Base-by-base conservation (phyloP, 2,797 vertebrate species). In the Trematomus bernacchii region DNA sequence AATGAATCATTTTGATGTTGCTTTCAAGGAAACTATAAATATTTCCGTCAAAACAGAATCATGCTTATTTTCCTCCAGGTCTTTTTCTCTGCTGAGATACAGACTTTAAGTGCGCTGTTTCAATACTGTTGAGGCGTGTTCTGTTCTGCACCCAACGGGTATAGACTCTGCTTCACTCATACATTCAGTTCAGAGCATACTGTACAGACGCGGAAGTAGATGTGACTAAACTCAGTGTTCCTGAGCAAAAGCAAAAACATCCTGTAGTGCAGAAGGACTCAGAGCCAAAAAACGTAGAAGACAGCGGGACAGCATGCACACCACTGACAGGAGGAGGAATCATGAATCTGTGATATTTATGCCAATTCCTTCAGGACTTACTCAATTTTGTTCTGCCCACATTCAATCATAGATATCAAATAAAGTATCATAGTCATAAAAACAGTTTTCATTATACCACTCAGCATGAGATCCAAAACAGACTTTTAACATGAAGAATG, bases 181-280 rank as follows among this genome's bases (percentile, higher is more conserved):
- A 63, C 44, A 21, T 37, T 3, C 46, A 33, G 30, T 4, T 2
- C n/a, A 10, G 40, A 4, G 6, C 51, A 19, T 57, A 57, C 18
- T 57, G 43, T 8, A 21, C 65, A 57, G 33, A 71, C 12, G 11
- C 16, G 44, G 55, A 76, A 54, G 8, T 0, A 64, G 71, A 77
- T 73, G 59, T 73, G 59, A 78, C 51, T 65, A 46, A 57, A 71
- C 61, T 54, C 59, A 64, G 19, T 21, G 59, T 66, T 71, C 43
- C 62, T 33, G 48, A 57, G 60, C 42, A 76, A 76, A 85, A 75
- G 59, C 54, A 62, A 83, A 84, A 82, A 83, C 69, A 81, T 81
- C 77, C 77, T 67, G 55, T 19, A 40, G 60, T 67, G 55, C 19
- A 40, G 60, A 50, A 54, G 47, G 18, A 60, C 30, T 0, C n/a